A percentile compares a stretch with the other conserved stretches of the same genome.
phyloP scores from a whole-genome alignment of 2,113 vertebrate species.

The Callopanchax toddi region DNA sequence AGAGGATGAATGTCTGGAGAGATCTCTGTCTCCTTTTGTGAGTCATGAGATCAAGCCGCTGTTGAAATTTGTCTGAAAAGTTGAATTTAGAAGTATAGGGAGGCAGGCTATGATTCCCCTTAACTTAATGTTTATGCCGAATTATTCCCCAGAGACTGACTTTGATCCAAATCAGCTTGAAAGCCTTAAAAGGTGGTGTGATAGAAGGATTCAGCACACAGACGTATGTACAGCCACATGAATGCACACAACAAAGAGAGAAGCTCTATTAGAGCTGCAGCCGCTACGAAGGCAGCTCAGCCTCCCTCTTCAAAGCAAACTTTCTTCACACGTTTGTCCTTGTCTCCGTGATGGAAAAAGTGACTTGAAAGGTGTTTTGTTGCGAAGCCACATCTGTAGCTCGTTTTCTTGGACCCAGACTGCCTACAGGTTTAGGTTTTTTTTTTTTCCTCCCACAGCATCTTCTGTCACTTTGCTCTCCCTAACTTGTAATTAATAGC shows the following conservation, averaged over 20 bases:
- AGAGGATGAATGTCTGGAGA: constrained; percentile 16
- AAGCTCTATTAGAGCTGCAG: constrained; percentile 31
- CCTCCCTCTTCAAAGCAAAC: constrained; percentile 55
- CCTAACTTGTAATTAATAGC: not conserved
- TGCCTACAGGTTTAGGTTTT: constrained; percentile 4
- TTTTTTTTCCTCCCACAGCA: not conserved
- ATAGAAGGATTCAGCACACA: constrained; percentile 55
- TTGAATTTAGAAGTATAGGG: constrained; percentile 31
- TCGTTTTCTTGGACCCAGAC: not conserved
- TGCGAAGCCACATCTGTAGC: not conserved
- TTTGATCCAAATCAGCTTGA: constrained; percentile 74
- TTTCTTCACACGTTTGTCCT: constrained; percentile 13
- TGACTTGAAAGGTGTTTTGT: constrained; percentile 7
- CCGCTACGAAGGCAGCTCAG: constrained; percentile 34
- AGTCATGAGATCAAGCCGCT: constrained; percentile 48
- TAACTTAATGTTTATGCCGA: constrained; percentile 58
- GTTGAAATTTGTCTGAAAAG: constrained; percentile 50
- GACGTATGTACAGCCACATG: constrained; percentile 14
- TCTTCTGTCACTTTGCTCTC: not conserved
- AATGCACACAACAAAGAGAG: constrained; percentile 51
- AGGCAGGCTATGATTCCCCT: constrained; percentile 52
- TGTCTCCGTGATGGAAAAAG: not conserved
- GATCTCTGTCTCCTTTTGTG: constrained; percentile 24
- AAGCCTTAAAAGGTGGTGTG: constrained; percentile 68
- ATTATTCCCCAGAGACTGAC: constrained; percentile 63